A percentile compares a stretch with the other conserved stretches of the same genome.
These are phyloP conservation scores for Sycophila sp. DNA, from an alignment of 1,140 invertebrate species.

Conservation along the genomic window DNA sequence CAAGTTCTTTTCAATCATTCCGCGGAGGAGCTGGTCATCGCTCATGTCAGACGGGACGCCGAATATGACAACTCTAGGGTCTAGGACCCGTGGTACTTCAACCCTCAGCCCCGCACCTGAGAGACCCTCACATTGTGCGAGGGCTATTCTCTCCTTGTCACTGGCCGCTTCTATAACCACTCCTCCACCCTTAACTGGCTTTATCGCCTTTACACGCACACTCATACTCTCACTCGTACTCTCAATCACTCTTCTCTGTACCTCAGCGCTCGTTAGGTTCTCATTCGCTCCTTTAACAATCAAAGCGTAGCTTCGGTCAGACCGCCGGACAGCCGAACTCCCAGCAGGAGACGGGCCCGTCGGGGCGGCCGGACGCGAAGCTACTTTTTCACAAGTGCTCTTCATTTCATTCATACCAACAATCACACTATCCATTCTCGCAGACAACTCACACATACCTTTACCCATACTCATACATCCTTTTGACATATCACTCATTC, in stretches of 20 bases:
- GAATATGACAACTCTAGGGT: not conserved
- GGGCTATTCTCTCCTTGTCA: not conserved
- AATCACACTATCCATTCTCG: no score
- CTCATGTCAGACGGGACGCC: not conserved
- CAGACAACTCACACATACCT: not conserved
- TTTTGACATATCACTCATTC: not conserved
- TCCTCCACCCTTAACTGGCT: not conserved
- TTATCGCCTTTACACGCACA: not conserved
- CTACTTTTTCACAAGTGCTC: no score
- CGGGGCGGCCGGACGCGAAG: no score
- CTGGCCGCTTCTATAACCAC: not conserved
- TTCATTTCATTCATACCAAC: no score
- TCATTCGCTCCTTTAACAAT: conserved; percentile 2
- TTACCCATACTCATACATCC: no score
- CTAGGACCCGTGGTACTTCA: not conserved
- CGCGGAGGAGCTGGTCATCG: not conserved
- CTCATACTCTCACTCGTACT: no score
- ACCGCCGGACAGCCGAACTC: no score
- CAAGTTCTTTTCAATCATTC: not conserved
- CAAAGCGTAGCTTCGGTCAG: not conserved
- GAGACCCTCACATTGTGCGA: not conserved
- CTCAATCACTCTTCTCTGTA: not conserved
- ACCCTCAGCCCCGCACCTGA: not conserved
- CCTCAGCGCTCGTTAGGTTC: not conserved
- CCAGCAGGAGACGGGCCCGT: no score